A percentile compares a stretch with the other conserved stretches of the same genome.
Conservation (phyloP, 2,113 vertebrate species). For the Catagonus wagneri region DNA sequence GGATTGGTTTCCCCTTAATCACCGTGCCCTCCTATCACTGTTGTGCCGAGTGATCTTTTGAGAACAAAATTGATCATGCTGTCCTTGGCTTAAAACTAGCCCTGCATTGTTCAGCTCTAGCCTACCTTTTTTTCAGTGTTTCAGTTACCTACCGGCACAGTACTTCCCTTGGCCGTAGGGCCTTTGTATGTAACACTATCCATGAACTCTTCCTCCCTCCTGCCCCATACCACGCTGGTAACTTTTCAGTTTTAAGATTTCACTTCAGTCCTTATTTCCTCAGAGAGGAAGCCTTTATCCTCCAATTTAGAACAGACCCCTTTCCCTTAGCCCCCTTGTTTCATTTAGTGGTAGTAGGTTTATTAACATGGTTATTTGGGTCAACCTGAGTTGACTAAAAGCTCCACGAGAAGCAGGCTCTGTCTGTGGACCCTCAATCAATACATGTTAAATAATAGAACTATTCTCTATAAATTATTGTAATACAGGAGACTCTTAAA, state of each 20-base stretch:
- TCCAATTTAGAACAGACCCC: not conserved
- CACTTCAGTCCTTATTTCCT: not conserved
- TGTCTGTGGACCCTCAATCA: not conserved
- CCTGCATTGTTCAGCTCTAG: not conserved
- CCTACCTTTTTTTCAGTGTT: not conserved
- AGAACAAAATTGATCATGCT: not conserved
- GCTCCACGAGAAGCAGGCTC: not conserved
- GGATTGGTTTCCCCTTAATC: not conserved
- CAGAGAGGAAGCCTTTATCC: not conserved
- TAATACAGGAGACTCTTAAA: not conserved
- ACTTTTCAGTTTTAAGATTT: constrained; percentile 39
- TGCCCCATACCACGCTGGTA: not conserved
- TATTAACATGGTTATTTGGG: not conserved
- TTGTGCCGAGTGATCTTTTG: not conserved
- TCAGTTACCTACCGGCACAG: not conserved
- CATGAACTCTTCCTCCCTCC: not conserved
- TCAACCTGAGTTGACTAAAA: not conserved
- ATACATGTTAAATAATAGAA: not conserved
- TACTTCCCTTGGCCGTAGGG: not conserved
- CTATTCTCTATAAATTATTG: not conserved
- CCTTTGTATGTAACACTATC: not conserved
- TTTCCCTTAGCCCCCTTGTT: constrained; percentile 16
- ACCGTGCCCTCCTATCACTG: not conserved
- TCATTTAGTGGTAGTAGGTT: not conserved
- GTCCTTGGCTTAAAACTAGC: not conserved